phyloP scores from a whole-genome alignment of 2,888 invertebrate genomes.

The Tineola bisselliella region DNA sequence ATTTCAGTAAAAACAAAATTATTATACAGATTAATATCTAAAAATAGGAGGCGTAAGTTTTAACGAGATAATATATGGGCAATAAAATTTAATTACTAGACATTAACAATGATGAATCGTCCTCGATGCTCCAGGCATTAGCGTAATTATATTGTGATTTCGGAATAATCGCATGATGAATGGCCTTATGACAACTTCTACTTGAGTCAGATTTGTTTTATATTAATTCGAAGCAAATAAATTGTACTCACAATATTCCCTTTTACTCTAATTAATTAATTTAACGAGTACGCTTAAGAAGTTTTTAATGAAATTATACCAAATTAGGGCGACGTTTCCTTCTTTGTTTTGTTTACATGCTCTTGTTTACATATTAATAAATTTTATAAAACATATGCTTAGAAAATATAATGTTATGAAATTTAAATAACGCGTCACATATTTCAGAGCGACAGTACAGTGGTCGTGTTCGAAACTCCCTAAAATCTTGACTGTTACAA shows the following conservation, averaged over 20 bases:
- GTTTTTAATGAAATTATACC: slow-evolving; percentile 2
- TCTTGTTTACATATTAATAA: background rate
- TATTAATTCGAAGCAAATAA: slow-evolving; percentile 11
- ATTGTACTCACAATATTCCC: slow-evolving; percentile 4
- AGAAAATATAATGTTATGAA: no score
- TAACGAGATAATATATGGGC: slow-evolving; percentile 30
- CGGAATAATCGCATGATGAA: slow-evolving; percentile 52
- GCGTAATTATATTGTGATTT: slow-evolving; percentile 55
- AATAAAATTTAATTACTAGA: slow-evolving; percentile 51
- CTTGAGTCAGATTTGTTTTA: slow-evolving; percentile 18
- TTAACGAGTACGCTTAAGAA: slow-evolving; percentile 1
- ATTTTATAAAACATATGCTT: background rate
- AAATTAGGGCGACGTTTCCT: background rate
- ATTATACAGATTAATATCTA: slow-evolving; percentile 8
- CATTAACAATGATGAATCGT: slow-evolving; percentile 49
- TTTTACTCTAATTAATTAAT: slow-evolving; percentile 7
- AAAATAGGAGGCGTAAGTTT: slow-evolving; percentile 4
- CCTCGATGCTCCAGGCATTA: slow-evolving; percentile 32
- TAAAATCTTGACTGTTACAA: no score
- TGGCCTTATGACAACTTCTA: slow-evolving; percentile 34
- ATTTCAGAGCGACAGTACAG: no score
- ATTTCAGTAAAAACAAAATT: background rate
- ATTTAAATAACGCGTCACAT: no score
- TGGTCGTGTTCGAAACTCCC: no score
- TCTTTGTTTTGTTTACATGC: background rate